A percentile compares a stretch with the other conserved stretches of the same genome.
Evolutionary conservation across 2,888 invertebrate species (phyloP).

Genomic region (Drosophila leonis): DNA sequence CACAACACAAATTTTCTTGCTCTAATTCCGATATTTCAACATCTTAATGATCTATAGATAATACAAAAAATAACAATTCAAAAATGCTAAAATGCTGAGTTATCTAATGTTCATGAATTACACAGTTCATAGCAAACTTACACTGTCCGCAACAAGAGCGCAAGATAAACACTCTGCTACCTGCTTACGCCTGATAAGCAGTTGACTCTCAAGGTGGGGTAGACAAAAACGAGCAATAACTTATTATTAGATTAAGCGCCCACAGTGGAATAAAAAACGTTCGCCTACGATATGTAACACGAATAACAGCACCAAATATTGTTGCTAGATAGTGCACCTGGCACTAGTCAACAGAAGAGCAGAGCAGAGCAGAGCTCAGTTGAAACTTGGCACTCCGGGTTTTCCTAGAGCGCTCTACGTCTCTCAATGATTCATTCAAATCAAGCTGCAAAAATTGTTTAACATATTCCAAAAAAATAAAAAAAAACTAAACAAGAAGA

Average conservation of each 20-base stretch:
- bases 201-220: background rate
- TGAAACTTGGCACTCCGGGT: background rate
- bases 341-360: background rate
- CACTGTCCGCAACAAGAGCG: background rate
- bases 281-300: conserved; percentile 15
- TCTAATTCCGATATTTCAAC: background rate
- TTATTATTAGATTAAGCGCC: background rate
- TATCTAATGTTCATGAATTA: background rate
- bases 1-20: background rate
- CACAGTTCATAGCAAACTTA: background rate
- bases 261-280: background rate
- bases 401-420: background rate
- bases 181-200: conserved; percentile 22
- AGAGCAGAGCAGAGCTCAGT: background rate
- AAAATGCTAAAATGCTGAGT: background rate
- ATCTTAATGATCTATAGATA: background rate
- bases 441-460: conserved; percentile 34
- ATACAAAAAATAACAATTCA: background rate
- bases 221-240: conserved; percentile 5
- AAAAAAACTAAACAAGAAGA: background rate
- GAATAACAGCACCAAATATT: conserved; percentile 21
- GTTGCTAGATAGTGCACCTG: conserved; percentile 27
- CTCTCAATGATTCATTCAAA: conserved; percentile 38
- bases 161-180: conserved; percentile 1
- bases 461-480: conserved; percentile 20